phyloP scores from a whole-genome alignment of 2,797 vertebrate species.

The Oreochromis grahami region DNA sequence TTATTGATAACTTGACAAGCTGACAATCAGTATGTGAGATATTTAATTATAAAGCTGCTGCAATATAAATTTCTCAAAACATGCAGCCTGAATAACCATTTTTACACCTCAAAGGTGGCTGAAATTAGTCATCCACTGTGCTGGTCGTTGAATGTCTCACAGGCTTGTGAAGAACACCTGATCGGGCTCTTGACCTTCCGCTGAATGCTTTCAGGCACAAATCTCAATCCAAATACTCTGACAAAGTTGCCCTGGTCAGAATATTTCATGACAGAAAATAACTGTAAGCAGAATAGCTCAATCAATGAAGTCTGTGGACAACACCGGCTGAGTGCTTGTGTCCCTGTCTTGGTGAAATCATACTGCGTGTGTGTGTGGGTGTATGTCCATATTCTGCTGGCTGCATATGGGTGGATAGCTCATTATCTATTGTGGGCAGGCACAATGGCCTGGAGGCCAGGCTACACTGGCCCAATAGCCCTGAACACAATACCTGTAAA shows the following conservation, averaged over 20 bases:
- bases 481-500: conserved; percentile 81
- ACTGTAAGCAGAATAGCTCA: conserved; percentile 63
- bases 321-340: conserved; percentile 17
- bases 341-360: conserved; percentile 14
- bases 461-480: conserved; percentile 64
- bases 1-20: neutral
- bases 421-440: conserved; percentile 91
- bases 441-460: conserved; percentile 83
- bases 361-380: conserved; percentile 54
- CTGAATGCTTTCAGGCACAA: conserved; percentile 57
- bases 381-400: conserved; percentile 78
- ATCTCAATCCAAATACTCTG: conserved; percentile 56
- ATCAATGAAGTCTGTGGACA: conserved; percentile 26
- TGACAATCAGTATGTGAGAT: neutral
- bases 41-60: neutral
- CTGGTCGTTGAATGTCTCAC: conserved; percentile 13
- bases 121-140: conserved; percentile 6
- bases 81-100: neutral
- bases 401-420: conserved; percentile 84
- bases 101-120: neutral
- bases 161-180: conserved; percentile 41
- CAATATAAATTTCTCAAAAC: neutral
- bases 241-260: neutral
- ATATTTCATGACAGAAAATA: conserved; percentile 9
- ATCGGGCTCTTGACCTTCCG: conserved; percentile 77